Evolutionary conservation across 2,113 vertebrate genomes (phyloP), one percentile per base, ranked within the genome.

Genomic region (Odobenus rosmarus): DNA sequence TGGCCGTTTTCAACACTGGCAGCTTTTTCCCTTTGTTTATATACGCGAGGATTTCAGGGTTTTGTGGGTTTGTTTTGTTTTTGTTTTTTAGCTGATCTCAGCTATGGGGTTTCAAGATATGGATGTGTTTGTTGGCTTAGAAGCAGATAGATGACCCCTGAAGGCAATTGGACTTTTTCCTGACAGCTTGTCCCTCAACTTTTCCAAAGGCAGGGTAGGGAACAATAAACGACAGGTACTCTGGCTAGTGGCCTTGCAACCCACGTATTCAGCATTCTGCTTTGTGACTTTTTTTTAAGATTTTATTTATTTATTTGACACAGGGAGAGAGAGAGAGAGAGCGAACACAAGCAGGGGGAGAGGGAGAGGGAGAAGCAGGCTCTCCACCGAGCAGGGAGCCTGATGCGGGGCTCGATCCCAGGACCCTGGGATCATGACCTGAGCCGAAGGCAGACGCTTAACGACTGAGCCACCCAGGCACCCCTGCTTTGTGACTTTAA

Each of bases 121-220:
- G 57, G 4, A 4, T 51, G 42, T 57, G 36, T 59, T 88, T 95
- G 79, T 84, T 93, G 92, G 51, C 51, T 85, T 92, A 33, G 23
- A 82, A 81, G 82, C 42, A 89, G 74, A 46, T 24, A 39, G 62
- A 42, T 91, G 95, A 83, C 83, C 26, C 91, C 81, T 59, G 71
- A 89, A 97, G 87, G 86, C 64, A 91, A 69, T 0, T 82, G 59
- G 71, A 69, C 14, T 23, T 95, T 71, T 93, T 90, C 57, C 88
- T 87, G 87, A 15, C 39, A 18, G 31, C 49, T 15, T 95, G 33
- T n/a, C 12, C 8, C 77, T 93, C n/a, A n/a, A 39, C 85, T 85
- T 88, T 92, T 81, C 80, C 42, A 57, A 80, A 83, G 72, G 46
- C 77, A 83, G 59, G 16, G 1, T 4, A 39, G 24, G 28, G 24